These are phyloP conservation scores for Ochotona princeps DNA, from an alignment of 2,113 vertebrate species.

Conservation along the genomic window DNA sequence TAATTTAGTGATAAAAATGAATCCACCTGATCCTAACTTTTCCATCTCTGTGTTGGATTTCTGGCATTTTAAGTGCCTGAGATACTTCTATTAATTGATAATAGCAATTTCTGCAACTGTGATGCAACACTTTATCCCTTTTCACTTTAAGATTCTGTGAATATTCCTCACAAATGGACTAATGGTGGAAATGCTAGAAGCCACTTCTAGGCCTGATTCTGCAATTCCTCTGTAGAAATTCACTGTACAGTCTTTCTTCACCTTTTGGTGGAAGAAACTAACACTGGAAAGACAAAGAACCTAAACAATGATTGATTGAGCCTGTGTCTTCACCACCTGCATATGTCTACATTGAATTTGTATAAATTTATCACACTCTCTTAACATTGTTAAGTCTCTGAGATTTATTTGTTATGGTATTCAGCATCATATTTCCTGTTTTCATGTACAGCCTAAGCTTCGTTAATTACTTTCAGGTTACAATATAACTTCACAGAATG, in stretches of 20 bases:
- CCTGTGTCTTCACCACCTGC: neutral
- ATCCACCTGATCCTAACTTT: neutral
- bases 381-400: neutral
- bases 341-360: neutral
- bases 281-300: neutral
- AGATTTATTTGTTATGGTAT: neutral
- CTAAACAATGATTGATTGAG: neutral
- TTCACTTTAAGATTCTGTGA: neutral
- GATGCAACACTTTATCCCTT: neutral
- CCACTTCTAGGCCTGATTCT: rapidly evolving
- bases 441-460: neutral
- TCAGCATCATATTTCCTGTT: neutral
- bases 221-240: neutral
- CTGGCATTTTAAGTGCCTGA: neutral
- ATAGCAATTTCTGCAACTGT: neutral
- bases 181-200: rapidly evolving
- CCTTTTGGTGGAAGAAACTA: neutral
- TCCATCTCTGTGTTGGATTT: neutral
- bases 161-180: neutral
- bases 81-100: neutral
- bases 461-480: neutral
- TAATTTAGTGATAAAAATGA: neutral
- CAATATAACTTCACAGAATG: neutral
- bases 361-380: neutral
- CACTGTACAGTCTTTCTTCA: neutral